Evolutionary conservation across 2,888 invertebrate species (phyloP).

Genomic region (Scaptodrosophila latifasciaeformis): DNA sequence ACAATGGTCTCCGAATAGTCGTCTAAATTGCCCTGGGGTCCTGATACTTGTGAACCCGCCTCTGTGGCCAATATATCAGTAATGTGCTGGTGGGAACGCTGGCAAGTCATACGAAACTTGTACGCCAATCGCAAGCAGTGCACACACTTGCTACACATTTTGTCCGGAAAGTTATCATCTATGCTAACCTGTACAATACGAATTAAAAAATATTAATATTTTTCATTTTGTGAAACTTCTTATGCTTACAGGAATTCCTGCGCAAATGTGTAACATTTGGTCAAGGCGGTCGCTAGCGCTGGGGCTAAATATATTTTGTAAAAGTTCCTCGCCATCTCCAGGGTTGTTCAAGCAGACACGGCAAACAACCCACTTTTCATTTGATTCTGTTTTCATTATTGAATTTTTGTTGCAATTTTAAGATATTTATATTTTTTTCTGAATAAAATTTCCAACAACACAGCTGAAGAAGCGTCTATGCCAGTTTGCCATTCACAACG

Average conservation of each 20-base stretch:
- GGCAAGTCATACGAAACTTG: constrained; percentile 66
- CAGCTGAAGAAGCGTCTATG: constrained; percentile 26
- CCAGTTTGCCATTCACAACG: background rate
- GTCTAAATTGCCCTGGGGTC: constrained; percentile 29
- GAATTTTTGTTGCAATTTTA: too few species aligned
- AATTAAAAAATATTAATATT: background rate
- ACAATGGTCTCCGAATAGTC: background rate
- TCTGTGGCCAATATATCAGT: constrained; percentile 46
- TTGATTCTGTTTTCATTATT: constrained; percentile 48
- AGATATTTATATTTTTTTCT: background rate
- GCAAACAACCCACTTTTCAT: constrained; percentile 69
- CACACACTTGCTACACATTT: constrained; percentile 65
- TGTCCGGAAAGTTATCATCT: constrained; percentile 69
- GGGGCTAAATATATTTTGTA: constrained; percentile 64
- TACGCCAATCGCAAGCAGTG: constrained; percentile 59
- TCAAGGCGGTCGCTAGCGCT: constrained; percentile 64
- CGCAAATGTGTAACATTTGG: constrained; percentile 71
- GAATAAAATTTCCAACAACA: constrained; percentile 1
- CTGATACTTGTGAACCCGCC: background rate
- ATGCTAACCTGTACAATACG: constrained; percentile 49
- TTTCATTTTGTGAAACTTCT: background rate
- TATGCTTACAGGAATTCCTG: constrained; percentile 67
- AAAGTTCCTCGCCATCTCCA: constrained; percentile 44
- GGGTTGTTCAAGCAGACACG: constrained; percentile 61
- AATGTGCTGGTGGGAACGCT: constrained; percentile 67